Conservation (phyloP, 92 coral and sea anemone species). For the Palythoa caribaeorum region DNA sequence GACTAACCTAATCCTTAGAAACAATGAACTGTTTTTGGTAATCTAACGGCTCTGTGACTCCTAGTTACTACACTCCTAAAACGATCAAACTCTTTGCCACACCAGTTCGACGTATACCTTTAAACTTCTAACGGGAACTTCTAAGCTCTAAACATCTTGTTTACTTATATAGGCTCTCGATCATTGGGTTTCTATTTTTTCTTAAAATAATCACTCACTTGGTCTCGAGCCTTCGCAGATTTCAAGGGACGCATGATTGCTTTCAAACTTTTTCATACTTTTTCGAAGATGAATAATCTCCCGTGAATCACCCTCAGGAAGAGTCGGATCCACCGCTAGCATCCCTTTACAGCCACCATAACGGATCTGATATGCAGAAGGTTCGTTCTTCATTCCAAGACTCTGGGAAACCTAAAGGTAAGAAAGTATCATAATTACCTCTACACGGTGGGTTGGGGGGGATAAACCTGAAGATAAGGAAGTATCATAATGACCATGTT, state of each 20-base stretch:
- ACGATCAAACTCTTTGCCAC: no score
- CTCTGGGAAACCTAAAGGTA: constrained; percentile 77
- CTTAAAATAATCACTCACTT: constrained; percentile 44
- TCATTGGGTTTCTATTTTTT: no score
- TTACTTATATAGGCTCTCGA: no score
- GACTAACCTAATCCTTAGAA: no score
- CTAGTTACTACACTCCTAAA: no score
- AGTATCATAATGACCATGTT: neutral
- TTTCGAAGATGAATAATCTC: constrained; percentile 77
- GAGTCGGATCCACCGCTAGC: constrained; percentile 83
- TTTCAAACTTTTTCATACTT: constrained; percentile 88
- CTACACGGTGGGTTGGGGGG: neutral
- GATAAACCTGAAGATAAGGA: constrained; percentile 62
- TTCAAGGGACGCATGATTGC: constrained; percentile 78
- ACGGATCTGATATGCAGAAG: constrained; percentile 94
- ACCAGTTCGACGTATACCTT: no score
- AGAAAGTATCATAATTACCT: neutral
- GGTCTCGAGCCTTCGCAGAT: constrained; percentile 82
- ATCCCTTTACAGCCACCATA: constrained; percentile 95
- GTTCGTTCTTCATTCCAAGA: constrained; percentile 71
- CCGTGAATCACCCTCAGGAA: constrained; percentile 62
- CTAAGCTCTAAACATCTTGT: no score
- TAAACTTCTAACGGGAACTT: no score
- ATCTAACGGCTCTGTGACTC: no score
- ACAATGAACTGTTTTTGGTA: no score